These are phyloP conservation scores for Ameiurus melas DNA, from an alignment of 2,113 vertebrate species.

Conservation along the genomic window DNA sequence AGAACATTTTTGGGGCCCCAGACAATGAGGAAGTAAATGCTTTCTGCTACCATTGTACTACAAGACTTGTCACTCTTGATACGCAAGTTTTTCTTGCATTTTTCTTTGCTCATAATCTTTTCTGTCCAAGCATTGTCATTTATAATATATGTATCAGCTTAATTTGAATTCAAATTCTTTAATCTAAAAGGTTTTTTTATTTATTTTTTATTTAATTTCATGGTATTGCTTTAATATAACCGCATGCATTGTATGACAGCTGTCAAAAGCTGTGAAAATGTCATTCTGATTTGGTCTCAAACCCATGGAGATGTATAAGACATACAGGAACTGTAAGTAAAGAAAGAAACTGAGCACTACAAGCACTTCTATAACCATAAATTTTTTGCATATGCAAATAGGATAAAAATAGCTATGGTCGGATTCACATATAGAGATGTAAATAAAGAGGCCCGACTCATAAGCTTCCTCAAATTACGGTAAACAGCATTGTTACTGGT, in stretches of 20 bases:
- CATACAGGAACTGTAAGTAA: neutral
- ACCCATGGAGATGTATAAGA: neutral
- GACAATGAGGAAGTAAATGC: neutral
- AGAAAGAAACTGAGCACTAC: neutral
- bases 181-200: too few relatives aligned
- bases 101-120: neutral
- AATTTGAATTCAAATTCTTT: neutral
- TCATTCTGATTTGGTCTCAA: neutral
- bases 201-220: neutral
- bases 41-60: neutral
- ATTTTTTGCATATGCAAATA: constrained; percentile 8
- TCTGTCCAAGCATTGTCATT: neutral
- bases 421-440: neutral
- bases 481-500: neutral
- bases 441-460: neutral
- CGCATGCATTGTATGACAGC: neutral
- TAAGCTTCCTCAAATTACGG: neutral
- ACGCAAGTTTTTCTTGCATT: too few relatives aligned
- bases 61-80: too few relatives aligned
- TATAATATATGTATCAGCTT: neutral
- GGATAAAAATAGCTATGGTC: constrained; percentile 13
- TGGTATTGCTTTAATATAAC: neutral
- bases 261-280: neutral
- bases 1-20: neutral
- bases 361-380: neutral